Evolutionary conservation across 2,888 invertebrate species (phyloP).

Genomic region (Trichogramma dendrolimi): DNA sequence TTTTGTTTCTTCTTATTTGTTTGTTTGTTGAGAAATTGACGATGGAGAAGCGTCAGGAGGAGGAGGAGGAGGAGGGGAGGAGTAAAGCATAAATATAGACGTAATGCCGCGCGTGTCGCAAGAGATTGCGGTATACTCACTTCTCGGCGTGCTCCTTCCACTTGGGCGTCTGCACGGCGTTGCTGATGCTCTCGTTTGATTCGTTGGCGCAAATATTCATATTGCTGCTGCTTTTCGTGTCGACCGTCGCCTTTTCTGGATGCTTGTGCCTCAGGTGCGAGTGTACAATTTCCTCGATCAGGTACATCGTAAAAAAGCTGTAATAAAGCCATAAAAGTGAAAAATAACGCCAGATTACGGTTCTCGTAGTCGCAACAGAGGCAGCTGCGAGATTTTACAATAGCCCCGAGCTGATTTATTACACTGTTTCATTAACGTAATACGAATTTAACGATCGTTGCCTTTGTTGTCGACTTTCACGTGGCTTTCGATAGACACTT

Average conservation of each 20-base stretch:
- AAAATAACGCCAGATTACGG: neutral
- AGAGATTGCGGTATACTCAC: no score
- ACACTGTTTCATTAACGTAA: neutral
- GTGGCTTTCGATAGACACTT: neutral
- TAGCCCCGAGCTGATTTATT: neutral
- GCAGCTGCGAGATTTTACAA: no score
- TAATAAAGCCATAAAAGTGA: conserved; percentile 1
- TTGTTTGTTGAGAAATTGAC: no score
- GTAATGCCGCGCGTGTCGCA: no score
- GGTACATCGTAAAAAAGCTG: conserved; percentile 50
- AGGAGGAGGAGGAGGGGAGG: no score
- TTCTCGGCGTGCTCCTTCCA: conserved; percentile 14
- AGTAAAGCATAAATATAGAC: no score
- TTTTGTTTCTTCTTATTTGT: neutral
- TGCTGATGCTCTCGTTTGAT: conserved; percentile 42
- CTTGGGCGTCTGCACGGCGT: conserved; percentile 2
- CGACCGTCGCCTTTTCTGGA: conserved; percentile 21
- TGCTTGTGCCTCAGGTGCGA: conserved; percentile 56
- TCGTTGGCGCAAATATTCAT: conserved; percentile 42
- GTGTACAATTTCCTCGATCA: conserved; percentile 77
- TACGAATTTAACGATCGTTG: conserved; percentile 1
- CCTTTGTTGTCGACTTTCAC: neutral
- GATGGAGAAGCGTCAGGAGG: no score
- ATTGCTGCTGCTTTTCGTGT: conserved; percentile 33
- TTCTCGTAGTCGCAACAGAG: neutral